Percentiles rank a stretch among this genome's conserved stretches.
These are phyloP conservation scores for Cydia splendana DNA, from an alignment of 1,140 invertebrate species.

Conservation along the genomic window DNA sequence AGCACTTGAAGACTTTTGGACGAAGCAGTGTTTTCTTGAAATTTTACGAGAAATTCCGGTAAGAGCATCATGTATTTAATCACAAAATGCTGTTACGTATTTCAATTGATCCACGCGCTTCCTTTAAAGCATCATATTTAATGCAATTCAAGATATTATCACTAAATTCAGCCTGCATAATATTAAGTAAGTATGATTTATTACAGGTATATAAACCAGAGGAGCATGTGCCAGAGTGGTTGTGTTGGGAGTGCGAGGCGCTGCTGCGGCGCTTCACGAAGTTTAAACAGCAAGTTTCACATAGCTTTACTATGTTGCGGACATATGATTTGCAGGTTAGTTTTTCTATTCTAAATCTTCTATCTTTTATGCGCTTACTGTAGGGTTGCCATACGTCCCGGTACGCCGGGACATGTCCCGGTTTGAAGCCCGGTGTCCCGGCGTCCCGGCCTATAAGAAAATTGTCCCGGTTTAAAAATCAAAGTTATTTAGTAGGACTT, in stretches of 20 bases:
- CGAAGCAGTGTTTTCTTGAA: conserved; percentile 54
- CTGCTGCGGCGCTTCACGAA: conserved; percentile 46
- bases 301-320: conserved; percentile 33
- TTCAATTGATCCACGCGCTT: neutral
- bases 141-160: neutral
- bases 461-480: no score
- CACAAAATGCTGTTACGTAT: neutral
- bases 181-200: neutral
- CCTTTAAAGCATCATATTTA: neutral
- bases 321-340: conserved; percentile 42
- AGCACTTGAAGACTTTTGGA: conserved; percentile 43
- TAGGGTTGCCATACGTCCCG: no score
- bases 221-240: conserved; percentile 24
- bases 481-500: no score
- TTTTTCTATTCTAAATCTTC: neutral
- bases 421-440: no score
- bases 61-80: conserved; percentile 31
- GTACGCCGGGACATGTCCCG: no score
- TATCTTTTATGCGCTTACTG: no score
- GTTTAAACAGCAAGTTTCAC: conserved; percentile 49
- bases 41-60: conserved; percentile 55
- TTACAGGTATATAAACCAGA: conserved; percentile 36
- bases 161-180: neutral
- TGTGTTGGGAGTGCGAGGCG: conserved; percentile 61
- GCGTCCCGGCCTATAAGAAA: no score